phyloP scores from a whole-genome alignment of 30 jellyfish, hydroid and myxozoan genomes.

The Aurelia aurita region DNA sequence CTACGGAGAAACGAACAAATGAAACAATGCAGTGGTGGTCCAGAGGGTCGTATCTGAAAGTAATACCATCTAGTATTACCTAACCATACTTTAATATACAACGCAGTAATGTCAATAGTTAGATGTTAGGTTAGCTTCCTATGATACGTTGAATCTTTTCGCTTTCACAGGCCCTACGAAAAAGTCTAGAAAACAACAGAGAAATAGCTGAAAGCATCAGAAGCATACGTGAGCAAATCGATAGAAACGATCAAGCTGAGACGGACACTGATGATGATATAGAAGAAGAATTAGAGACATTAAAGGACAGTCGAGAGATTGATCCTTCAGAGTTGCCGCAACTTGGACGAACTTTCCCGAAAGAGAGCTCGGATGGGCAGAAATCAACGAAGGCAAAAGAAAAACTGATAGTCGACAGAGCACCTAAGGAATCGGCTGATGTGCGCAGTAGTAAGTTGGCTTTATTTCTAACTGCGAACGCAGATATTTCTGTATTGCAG shows the following conservation, averaged over 20 bases:
- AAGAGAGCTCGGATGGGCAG: background rate
- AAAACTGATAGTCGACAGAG: background rate
- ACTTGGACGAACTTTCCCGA: conserved; percentile 61
- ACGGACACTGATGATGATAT: conserved; percentile 65
- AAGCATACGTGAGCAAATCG: conserved; percentile 48
- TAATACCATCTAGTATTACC: too few relatives aligned
- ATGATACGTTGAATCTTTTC: too few relatives aligned
- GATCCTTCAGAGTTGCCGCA: conserved; percentile 63
- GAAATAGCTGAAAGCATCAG: conserved; percentile 78
- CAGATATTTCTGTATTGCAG: background rate
- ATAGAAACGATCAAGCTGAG: conserved; percentile 18
- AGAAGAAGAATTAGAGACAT: conserved; percentile 61
- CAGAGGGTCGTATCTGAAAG: too few relatives aligned
- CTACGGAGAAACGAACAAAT: too few relatives aligned
- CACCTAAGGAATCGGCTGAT: background rate
- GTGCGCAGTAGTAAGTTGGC: conserved; percentile 8
- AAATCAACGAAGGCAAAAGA: background rate
- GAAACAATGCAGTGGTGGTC: too few relatives aligned
- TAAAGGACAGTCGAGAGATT: conserved; percentile 37
- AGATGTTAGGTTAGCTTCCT: too few relatives aligned
- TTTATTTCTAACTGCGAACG: too few relatives aligned
- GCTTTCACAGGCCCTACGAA: conserved; percentile 77
- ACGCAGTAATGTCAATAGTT: too few relatives aligned
- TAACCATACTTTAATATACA: too few relatives aligned
- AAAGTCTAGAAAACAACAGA: conserved; percentile 82